Evolutionary conservation across 2,888 invertebrate species (phyloP).

Genomic region (Pollenia griseotomentosa): DNA sequence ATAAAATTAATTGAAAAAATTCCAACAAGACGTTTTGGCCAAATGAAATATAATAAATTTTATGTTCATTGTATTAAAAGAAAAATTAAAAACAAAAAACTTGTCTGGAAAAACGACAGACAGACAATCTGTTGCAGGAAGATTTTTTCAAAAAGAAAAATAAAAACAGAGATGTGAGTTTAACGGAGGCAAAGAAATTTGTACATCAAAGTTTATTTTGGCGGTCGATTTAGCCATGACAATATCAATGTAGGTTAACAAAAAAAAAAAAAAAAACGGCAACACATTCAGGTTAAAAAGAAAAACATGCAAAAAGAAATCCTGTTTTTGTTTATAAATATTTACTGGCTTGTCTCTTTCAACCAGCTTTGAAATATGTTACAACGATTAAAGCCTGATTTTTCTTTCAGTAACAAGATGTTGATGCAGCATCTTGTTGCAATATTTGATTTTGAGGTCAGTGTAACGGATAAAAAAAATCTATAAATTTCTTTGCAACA

Average conservation of each 20-base stretch:
- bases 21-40: no score
- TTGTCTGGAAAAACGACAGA: no score
- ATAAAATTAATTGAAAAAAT: not conserved
- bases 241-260: constrained; percentile 61
- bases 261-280: not conserved
- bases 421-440: constrained; percentile 11
- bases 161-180: not conserved
- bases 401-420: constrained; percentile 32
- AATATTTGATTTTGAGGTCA: constrained; percentile 65
- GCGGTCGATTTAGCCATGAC: constrained; percentile 11
- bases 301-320: constrained; percentile 43
- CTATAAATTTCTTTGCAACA: constrained; percentile 65
- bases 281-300: not conserved
- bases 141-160: no score
- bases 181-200: constrained; percentile 15
- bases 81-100: no score
- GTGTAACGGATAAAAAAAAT: constrained; percentile 71
- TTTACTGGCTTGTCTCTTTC: not conserved
- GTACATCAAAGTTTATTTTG: constrained; percentile 3
- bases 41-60: no score
- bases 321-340: constrained; percentile 60
- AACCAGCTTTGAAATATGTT: constrained; percentile 37
- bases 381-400: constrained; percentile 45
- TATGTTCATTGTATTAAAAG: no score
- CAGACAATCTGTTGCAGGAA: not conserved